Percentiles rank a stretch among this genome's conserved stretches.
phyloP scores from a whole-genome alignment of 92 coral and sea anemone genomes.

The Hydrozoanthus gracilis region DNA sequence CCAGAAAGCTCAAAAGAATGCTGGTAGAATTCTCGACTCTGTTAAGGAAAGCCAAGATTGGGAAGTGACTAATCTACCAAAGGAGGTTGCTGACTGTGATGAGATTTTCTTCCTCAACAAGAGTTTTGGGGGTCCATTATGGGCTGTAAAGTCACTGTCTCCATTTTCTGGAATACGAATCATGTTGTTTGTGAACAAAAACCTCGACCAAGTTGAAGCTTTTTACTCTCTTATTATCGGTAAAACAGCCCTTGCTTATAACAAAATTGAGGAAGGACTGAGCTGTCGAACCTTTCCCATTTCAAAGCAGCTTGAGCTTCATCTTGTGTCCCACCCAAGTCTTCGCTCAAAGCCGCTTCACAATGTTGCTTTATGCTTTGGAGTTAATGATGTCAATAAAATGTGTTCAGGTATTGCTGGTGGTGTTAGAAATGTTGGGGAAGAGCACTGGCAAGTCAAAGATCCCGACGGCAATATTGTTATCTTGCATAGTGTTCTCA shows the following conservation, averaged over 20 bases:
- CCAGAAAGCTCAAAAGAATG: slow-evolving; percentile 76
- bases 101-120: slow-evolving; percentile 67
- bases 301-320: slow-evolving; percentile 77
- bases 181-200: slow-evolving; percentile 72
- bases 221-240: slow-evolving; percentile 84
- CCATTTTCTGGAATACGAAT: slow-evolving; percentile 84
- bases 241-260: slow-evolving; percentile 74
- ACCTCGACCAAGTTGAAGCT: slow-evolving; percentile 79
- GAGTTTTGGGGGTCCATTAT: slow-evolving; percentile 59
- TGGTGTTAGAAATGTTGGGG: slow-evolving; percentile 78
- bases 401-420: slow-evolving; percentile 87
- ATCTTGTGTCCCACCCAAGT: slow-evolving; percentile 74
- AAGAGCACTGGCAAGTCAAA: slow-evolving; percentile 85
- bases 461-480: slow-evolving; percentile 86
- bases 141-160: slow-evolving; percentile 72
- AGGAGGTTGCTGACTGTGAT: slow-evolving; percentile 70
- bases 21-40: slow-evolving; percentile 63
- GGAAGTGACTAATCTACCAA: slow-evolving; percentile 66
- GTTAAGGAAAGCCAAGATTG: slow-evolving; percentile 61
- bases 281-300: slow-evolving; percentile 82
- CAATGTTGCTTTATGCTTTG: slow-evolving; percentile 78
- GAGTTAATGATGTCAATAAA: slow-evolving; percentile 71
- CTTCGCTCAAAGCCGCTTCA: slow-evolving; percentile 61
- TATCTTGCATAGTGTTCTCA: slow-evolving; percentile 68
- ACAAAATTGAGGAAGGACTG: slow-evolving; percentile 87